Evolutionary conservation across 2,113 vertebrate species (phyloP), one percentile per base, ranked within the genome.

Genomic region (Gopherus evgoodei): DNA sequence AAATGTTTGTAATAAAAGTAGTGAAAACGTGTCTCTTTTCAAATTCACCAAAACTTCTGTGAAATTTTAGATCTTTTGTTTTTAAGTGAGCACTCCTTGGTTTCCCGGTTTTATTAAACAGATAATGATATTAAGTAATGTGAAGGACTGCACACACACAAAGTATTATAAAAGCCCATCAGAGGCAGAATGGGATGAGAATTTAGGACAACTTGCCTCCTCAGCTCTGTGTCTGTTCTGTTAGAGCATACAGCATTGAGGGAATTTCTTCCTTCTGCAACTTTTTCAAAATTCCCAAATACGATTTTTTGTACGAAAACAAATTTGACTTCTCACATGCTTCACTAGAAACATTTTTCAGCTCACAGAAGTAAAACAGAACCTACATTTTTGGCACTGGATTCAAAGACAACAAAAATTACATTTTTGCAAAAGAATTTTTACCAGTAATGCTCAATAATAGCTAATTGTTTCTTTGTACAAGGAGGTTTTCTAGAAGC

Each of bases 41-140:
- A 83, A 2, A 0, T 22, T 4, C 4, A 86, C 25, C 53, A 72
- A 93, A 49, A 2, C 0, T 0, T 49, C 4, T 38, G n/a, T 5
- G 38, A 78, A 49, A 59, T 49, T 31, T 31, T 54, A 83, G 21
- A 13, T 2, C 0, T 5, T 87, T 5, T 88, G 5, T 78, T 78
- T 27, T 47, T 75, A 47, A 78, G 47, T 27, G 38, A 76, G 72
- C 22, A 47, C 24, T 47, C 24, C 7, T 78, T 29, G 24, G 42
- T 38, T 10, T 72, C n/a, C n/a, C 4, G n/a, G 17, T 22, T 47
- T 59, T 49, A 8, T n/a, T 83, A 44, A 86, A 78, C 4, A 1
- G 0, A 86, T 52, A 13, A 62, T 11, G 3, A 0, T 21, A 65
- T 86, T 89, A 5, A 85, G 3, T 4, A 52, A 78, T 65, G 5